Conservation (phyloP, 2,888 invertebrate species). For the Conomelus anceps region DNA sequence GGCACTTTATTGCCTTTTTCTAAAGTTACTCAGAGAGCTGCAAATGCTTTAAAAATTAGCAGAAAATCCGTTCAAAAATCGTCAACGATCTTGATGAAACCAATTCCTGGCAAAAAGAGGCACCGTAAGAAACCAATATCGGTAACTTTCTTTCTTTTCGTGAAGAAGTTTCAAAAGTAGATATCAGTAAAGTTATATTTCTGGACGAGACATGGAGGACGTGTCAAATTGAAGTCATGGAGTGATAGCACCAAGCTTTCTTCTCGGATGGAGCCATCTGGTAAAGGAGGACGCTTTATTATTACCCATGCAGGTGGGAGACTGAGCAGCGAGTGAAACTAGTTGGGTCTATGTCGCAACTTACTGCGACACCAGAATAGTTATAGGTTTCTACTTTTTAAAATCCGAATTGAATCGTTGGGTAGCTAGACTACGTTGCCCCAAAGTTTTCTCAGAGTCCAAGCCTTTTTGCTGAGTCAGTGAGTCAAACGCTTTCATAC, state of each 20-base stretch:
- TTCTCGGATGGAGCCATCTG: background rate
- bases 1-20: background rate
- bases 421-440: too few species aligned
- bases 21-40: background rate
- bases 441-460: too few species aligned
- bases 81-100: background rate
- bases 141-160: constrained; percentile 10
- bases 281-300: constrained; percentile 14
- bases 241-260: constrained; percentile 1
- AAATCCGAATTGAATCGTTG: too few species aligned
- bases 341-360: too few species aligned
- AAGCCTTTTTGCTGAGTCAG: too few species aligned
- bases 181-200: background rate
- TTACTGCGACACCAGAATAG: too few species aligned
- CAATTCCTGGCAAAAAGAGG: background rate
- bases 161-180: background rate
- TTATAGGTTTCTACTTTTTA: too few species aligned
- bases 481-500: too few species aligned
- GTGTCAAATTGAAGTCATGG: background rate
- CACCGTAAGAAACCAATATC: background rate
- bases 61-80: background rate
- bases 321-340: too few species aligned
- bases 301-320: constrained; percentile 11
- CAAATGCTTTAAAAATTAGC: background rate
- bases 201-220: constrained; percentile 19